phyloP scores from a whole-genome alignment of 1,140 invertebrate genomes.

The Subanguina moxae region DNA sequence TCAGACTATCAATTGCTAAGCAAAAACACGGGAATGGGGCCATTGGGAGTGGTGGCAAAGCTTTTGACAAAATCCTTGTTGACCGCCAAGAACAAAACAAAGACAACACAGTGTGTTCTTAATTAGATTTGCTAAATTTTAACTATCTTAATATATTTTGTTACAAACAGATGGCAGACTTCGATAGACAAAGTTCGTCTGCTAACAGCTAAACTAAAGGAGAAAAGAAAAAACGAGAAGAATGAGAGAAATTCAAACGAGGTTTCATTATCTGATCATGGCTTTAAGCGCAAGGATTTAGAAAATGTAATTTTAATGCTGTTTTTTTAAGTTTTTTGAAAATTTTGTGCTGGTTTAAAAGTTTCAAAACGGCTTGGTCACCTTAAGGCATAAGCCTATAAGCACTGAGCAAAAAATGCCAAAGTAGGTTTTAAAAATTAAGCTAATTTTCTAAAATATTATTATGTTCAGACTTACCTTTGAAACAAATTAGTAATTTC shows the following conservation, averaged over 20 bases:
- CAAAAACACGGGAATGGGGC: not conserved
- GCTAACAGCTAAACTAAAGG: not conserved
- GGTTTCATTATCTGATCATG: not conserved
- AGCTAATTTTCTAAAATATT: too few species aligned
- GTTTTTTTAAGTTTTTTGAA: not conserved
- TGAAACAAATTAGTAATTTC: too few species aligned
- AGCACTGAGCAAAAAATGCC: too few species aligned
- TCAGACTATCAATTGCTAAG: slow-evolving; percentile 5
- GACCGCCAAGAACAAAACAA: slow-evolving; percentile 12
- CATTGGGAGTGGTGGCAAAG: slow-evolving; percentile 15
- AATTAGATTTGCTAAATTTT: not conserved
- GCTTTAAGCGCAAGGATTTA: not conserved
- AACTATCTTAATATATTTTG: not conserved
- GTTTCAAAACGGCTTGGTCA: too few species aligned
- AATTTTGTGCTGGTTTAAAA: too few species aligned
- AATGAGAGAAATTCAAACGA: too few species aligned
- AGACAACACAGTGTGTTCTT: slow-evolving; percentile 13
- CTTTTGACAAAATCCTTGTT: not conserved
- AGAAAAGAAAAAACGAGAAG: not conserved
- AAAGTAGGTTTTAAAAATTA: too few species aligned
- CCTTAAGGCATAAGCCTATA: too few species aligned
- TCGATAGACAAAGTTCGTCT: not conserved
- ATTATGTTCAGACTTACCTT: too few species aligned
- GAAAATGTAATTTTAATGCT: slow-evolving; percentile 3
- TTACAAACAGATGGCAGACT: not conserved